These are phyloP conservation scores for Anguilla pacifica DNA, from an alignment of 2,797 vertebrate genomes.

Conservation along the genomic window DNA sequence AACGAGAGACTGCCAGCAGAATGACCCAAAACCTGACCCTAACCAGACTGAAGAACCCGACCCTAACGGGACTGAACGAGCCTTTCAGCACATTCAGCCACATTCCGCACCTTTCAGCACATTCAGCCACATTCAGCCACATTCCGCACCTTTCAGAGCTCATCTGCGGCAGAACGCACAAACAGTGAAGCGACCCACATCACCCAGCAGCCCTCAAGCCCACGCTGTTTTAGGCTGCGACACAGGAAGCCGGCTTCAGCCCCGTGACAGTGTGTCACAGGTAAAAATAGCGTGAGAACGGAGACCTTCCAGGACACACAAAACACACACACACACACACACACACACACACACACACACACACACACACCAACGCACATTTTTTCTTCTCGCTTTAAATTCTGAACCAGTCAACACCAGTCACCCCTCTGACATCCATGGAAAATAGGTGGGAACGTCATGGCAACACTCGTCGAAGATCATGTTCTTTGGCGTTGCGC, in stretches of 20 bases:
- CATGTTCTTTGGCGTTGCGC: background rate
- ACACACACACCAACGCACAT: background rate
- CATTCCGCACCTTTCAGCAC: too few relatives aligned
- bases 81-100: too few relatives aligned
- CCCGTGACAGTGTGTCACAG: background rate
- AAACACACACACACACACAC: too few relatives aligned
- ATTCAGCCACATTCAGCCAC: background rate
- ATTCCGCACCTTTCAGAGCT: background rate
- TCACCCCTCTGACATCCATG: background rate
- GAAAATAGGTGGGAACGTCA: background rate
- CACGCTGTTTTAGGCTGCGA: background rate
- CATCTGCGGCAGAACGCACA: background rate
- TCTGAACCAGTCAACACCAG: background rate
- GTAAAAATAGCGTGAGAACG: background rate
- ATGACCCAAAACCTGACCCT: background rate
- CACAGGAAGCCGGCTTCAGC: background rate
- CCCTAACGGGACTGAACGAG: too few relatives aligned
- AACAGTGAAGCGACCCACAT: background rate
- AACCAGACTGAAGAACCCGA: background rate
- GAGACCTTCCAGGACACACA: background rate
- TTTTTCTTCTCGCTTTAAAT: background rate
- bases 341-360: background rate
- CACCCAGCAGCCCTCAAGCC: background rate
- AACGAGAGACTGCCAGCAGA: background rate
- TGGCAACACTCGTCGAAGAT: background rate